Base-by-base conservation (phyloP, 2,797 vertebrate species). In the Argyrosomus regius region DNA sequence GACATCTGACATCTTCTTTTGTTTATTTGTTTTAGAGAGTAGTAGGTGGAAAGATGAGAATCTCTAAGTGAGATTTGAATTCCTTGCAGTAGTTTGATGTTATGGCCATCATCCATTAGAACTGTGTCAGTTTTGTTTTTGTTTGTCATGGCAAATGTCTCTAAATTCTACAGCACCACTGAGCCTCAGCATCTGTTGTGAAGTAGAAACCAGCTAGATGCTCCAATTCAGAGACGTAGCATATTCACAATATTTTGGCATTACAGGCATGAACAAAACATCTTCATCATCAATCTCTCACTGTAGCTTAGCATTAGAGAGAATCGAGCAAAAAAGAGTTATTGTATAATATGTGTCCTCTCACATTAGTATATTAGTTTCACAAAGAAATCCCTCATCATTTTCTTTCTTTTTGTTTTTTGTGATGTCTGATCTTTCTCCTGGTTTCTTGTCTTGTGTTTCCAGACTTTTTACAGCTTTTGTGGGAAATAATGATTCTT, bases 401-500 rank as follows among this genome's bases (percentile, higher is more conserved):
- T 12, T 45, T 45, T 45, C 13, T 13, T 13, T 45, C 12, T 24
- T 53, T 43, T 54, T 12, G 17, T 72, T 64, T 48, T 31, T 45
- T 48, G 12, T 61, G 9, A 56, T 39, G 10, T n/a, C 10, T 6
- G 2, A 60, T 49, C 43, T 12, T 26, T 68, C n/a, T 58, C 10
- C 68, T 12, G n/a, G 12, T 24, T 53, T 39, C 26, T 57, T 49
- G 24, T 49, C 46, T 75, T 17, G 43, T 46, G 49, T 64, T 65
- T 86, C 80, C 74, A 82, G 58, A 35, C 57, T 71, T 80, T 70
- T 86, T 63, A 58, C 41, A 69, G 63, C 49, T 57, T 81, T 77
- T 73, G 75, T 65, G 69, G 69, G 78, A 81, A 91, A 89, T 92
- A 91, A 92, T 87, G 75, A 89, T 63, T 80, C 74, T 84, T 86